Conservation (phyloP, 2,797 vertebrate genomes). For the Myotis myotis region DNA sequence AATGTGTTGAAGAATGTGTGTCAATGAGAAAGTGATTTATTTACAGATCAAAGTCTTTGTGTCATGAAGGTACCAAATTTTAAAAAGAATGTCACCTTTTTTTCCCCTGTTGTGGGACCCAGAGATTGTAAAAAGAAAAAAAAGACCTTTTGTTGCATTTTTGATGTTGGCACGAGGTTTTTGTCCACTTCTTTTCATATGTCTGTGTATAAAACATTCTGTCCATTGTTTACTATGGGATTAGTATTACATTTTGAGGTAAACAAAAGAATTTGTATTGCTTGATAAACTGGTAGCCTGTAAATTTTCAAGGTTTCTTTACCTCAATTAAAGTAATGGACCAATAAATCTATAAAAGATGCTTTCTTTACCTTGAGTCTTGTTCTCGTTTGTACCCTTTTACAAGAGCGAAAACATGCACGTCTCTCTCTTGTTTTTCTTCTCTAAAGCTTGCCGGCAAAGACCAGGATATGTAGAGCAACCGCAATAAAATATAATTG, state of each 20-base stretch:
- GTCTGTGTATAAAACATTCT: conserved; percentile 78
- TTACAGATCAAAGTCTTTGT: conserved; percentile 71
- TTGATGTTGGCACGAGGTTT: conserved; percentile 80
- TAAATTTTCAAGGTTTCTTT: conserved; percentile 83
- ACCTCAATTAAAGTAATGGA: conserved; percentile 85
- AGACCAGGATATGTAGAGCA: background rate
- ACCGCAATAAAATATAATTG: background rate
- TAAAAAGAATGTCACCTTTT: conserved; percentile 67
- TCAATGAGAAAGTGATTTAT: conserved; percentile 52
- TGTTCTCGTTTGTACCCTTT: conserved; percentile 57
- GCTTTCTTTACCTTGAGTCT: conserved; percentile 75
- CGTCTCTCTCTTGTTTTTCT: background rate
- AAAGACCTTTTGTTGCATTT: conserved; percentile 76
- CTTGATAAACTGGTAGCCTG: conserved; percentile 80
- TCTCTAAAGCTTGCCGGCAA: background rate
- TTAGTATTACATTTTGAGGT: conserved; percentile 81
- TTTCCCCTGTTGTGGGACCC: conserved; percentile 21
- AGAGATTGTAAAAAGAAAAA: conserved; percentile 68
- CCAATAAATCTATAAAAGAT: conserved; percentile 85
- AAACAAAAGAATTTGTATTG: conserved; percentile 84
- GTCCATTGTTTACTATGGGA: conserved; percentile 83
- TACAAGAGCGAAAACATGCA: background rate
- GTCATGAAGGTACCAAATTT: conserved; percentile 71
- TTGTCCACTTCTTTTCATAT: conserved; percentile 68
- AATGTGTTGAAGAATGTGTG: conserved; percentile 46